Evolutionary conservation across 1,140 invertebrate genomes (phyloP), one percentile per base, ranked within the genome.

Genomic region (Lasaia peninsularis): DNA sequence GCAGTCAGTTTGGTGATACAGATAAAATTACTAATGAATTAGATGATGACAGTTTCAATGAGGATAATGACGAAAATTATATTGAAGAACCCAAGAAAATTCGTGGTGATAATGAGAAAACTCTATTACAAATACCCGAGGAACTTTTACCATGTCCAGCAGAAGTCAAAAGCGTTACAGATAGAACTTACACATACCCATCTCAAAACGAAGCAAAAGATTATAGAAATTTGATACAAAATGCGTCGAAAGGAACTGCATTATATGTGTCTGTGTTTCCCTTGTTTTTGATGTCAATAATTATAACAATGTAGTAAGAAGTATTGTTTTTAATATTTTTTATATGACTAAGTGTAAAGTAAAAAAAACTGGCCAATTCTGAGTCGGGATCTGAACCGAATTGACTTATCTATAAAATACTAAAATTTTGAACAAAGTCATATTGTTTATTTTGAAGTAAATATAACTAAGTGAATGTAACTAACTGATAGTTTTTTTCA

Each of bases 81-180:
- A 54, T 82, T 52, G 84, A 87, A 32, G 78, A 84, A 63, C 73
- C 80, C 1, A 82, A 85, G 68, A 64, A 73, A 55, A 65, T 67
- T n/a, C 80, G 67, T 56, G 73, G 69, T 28, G 81, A 84, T 52
- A 86, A 87, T 55, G 83, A 87, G 50, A 82, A 71, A 62, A 84
- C 76, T 18, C 75, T 94, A 32, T 91, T 93, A 52, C 90, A 92
- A 51, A 89, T 94, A 58, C 93, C 93, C 24, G 83, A 90, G 1
- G 92, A 94, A 44, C 82, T 92, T 40, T 75, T 94, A 53, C 93
- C 93, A 0, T 94, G 94, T 73, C 92, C 93, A 31, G 91, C 93
- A 58, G 89, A 90, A 34, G 74, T 91, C n/a, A 91, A 91, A 67
- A 91, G 87, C 65, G 91, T 91, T 21, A 92, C 91, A 20, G 91